Percentiles rank a stretch among this genome's conserved stretches.
Conservation (phyloP, 2,797 vertebrate genomes). For the Esox masquinongy region DNA sequence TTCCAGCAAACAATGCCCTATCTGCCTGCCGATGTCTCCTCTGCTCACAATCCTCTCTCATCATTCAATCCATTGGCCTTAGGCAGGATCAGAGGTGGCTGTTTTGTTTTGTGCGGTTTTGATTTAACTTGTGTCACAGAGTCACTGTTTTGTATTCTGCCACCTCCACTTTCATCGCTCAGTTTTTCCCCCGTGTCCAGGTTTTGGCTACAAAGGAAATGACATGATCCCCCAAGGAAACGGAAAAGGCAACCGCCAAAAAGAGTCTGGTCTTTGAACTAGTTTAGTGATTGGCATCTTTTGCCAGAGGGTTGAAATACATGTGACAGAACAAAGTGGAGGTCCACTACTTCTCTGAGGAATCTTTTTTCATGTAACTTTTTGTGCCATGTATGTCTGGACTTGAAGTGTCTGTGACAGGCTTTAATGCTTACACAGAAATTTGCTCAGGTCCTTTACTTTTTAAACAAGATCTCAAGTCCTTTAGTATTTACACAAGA, state of each 20-base stretch:
- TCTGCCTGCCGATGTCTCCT: too few relatives aligned
- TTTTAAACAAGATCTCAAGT: too few relatives aligned
- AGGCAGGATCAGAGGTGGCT: conserved; percentile 33
- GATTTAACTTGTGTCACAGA: conserved; percentile 34
- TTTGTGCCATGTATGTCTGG: too few relatives aligned
- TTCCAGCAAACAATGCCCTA: not conserved
- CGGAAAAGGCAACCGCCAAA: not conserved
- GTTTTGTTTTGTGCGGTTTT: conserved; percentile 44
- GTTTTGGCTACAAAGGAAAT: conserved; percentile 13
- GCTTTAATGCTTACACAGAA: too few relatives aligned
- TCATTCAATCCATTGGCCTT: not conserved
- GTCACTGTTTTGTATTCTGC: conserved; percentile 28
- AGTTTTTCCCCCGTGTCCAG: conserved; percentile 26
- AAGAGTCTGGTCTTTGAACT: not conserved
- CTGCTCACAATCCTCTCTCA: too few relatives aligned
- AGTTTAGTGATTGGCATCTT: conserved; percentile 17
- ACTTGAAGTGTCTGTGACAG: too few relatives aligned
- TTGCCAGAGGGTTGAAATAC: conserved; percentile 19
- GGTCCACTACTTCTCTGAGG: too few relatives aligned
- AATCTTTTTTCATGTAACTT: too few relatives aligned
- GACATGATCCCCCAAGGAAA: conserved; percentile 16
- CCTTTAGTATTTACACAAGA: too few relatives aligned
- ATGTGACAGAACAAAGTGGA: too few relatives aligned
- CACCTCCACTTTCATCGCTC: conserved; percentile 26
- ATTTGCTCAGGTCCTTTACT: too few relatives aligned